These are phyloP conservation scores for Meriones psammophilus DNA, from an alignment of 2,797 vertebrate species.

Conservation along the genomic window DNA sequence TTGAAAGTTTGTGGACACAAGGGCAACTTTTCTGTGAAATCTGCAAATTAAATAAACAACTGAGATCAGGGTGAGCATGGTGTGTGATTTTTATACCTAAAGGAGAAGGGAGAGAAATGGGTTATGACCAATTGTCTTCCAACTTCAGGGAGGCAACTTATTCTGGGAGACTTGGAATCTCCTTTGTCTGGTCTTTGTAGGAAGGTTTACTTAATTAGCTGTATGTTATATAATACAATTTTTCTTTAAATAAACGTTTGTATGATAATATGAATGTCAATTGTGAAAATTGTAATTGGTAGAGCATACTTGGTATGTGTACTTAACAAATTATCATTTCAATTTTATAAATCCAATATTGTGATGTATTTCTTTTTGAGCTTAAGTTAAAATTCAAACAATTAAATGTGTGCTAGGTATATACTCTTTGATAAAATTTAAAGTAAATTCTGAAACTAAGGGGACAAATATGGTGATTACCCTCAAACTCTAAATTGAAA, in stretches of 20 bases:
- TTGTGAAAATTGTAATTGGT: background rate
- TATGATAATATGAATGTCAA: slow-evolving; percentile 18
- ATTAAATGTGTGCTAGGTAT: background rate
- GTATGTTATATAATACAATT: background rate
- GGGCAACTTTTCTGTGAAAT: slow-evolving; percentile 60
- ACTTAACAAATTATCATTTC: background rate
- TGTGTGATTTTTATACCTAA: background rate
- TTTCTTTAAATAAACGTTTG: background rate
- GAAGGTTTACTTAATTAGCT: background rate
- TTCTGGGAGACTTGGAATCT: background rate
- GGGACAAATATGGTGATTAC: background rate
- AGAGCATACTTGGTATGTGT: background rate
- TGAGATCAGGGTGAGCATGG: background rate
- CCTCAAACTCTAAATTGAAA: background rate
- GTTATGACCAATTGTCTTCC: background rate
- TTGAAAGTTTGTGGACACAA: slow-evolving; percentile 57
- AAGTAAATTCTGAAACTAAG: background rate
- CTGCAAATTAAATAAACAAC: slow-evolving; percentile 68
- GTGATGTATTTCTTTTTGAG: background rate
- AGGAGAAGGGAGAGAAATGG: background rate
- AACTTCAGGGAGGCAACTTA: background rate
- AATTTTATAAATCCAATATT: background rate
- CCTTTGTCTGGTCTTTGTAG: background rate
- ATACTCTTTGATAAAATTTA: background rate
- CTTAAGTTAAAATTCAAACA: slow-evolving; percentile 12